Base-by-base conservation (phyloP, 2,797 vertebrate species). In the Taeniopygia guttata region DNA sequence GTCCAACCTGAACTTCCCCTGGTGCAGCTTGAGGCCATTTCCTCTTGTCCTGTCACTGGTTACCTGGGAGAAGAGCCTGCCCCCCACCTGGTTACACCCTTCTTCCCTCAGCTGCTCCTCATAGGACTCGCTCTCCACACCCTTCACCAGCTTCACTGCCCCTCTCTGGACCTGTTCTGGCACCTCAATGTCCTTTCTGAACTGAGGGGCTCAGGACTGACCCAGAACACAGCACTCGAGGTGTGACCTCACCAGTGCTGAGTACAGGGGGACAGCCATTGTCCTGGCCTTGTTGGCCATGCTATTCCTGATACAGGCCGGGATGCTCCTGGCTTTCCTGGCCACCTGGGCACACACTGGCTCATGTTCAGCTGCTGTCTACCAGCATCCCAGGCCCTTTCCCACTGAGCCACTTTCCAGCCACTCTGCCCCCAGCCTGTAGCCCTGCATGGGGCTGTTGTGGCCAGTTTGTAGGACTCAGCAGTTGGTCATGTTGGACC, bases 71-170 rank as follows among this genome's bases (percentile, higher is more conserved):
- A 63, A 59, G n/a, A 52, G 18, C 2, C 40, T 8, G 4, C 2
- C 7, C 10, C 26, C 4, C 11, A 19, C 3, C 9, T 13, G 19
- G n/a, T 21, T 32, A 52, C 34, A 52, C 1, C 2, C 26, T 54
- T 34, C 26, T 72, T 72, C 30, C 52, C 30, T 58, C 45, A 59
- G 45, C 34, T 18, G 29, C 26, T 78, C 19, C 45, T 46, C 40
- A 27, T 0, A 40, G 52, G 16, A 34, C 15, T 46, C 10, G 4
- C 0, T 0, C 9, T 32, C 17, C 2, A 38, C 1, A 58, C 19
- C 13, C 51, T 51, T 40, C 49, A 69, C 20, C 43, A 72, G 7
- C 21, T 51, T 40, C 2, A 1, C 3, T 40, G 26, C 4, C 18
- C 7, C 5, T 42, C 40, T 42, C 80, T 42, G 52, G 58, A 42